Evolutionary conservation across 1,140 invertebrate species (phyloP).

Genomic region (Halictus rubicundus): DNA sequence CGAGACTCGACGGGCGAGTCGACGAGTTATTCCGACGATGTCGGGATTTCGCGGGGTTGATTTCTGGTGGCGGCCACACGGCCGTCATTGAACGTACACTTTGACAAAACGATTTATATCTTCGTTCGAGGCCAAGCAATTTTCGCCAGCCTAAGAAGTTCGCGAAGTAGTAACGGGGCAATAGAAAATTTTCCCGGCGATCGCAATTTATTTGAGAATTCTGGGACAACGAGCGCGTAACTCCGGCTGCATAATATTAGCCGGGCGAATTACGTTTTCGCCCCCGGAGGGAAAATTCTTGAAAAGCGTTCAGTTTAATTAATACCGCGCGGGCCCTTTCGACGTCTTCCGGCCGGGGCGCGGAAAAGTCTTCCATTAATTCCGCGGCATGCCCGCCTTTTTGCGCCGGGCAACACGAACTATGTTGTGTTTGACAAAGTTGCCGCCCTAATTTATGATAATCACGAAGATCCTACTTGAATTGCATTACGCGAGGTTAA

Average conservation of each 20-base stretch:
- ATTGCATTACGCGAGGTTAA: conserved; percentile 42
- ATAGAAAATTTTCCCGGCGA: too few relatives aligned
- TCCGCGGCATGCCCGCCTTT: conserved; percentile 22
- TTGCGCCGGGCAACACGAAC: conserved; percentile 3
- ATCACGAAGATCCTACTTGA: conserved; percentile 43
- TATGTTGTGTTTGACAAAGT: conserved; percentile 38
- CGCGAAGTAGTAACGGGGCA: too few relatives aligned
- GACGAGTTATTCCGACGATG: conserved; percentile 19
- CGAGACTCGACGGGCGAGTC: not conserved
- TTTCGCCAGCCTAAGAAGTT: too few relatives aligned
- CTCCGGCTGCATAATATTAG: not conserved
- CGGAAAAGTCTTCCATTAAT: conserved; percentile 20
- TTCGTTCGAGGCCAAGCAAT: not conserved
- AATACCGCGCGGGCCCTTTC: not conserved
- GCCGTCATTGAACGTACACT: not conserved
- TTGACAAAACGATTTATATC: not conserved
- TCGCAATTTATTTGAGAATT: conserved; percentile 5
- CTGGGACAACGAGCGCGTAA: not conserved
- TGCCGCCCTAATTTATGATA: conserved; percentile 40
- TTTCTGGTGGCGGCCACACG: not conserved
- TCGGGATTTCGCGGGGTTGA: not conserved
- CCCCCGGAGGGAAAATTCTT: not conserved
- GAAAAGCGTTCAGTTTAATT: conserved; percentile 16
- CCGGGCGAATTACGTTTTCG: not conserved
- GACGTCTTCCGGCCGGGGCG: not conserved